Base-by-base conservation (phyloP, 1,140 invertebrate species). In the Diorhabda carinulata region DNA sequence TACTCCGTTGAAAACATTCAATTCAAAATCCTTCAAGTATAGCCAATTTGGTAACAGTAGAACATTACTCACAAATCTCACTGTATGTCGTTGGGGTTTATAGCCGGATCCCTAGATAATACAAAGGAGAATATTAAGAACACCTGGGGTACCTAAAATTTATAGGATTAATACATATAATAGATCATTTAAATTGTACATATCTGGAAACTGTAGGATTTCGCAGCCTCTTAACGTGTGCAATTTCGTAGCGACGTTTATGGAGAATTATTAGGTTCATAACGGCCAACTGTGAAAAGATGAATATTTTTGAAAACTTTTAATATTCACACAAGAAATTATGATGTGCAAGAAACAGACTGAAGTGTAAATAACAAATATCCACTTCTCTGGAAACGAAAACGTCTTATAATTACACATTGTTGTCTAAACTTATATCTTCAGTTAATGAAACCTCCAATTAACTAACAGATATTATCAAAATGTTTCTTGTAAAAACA, bases 101-200 rank as follows among this genome's bases (percentile, higher is more conserved):
- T 52, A n/a, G 6, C 3, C 47, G n/a, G n/a, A 52, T 52, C 47
- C 47, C 47, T 52, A 52, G 47, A 52, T n/a, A 52, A 52, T 52
- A 52, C 47, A 52, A 52, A 6, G 47, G 47, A 8, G 47, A 52
- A 52, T 52, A 52, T 52, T 52, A 52, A 52, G 47, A n/a, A 52
- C 47, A 52, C 47, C 47, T 52, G 47, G 47, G 47, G 47, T n/a
- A 52, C 47, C 47, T 52, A n/a, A 52, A 52, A 52, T 52, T 52
- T 52, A 52, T 52, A 52, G 47, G 47, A 52, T 52, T 52, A 52
- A 52, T 52, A 52, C 47, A 52, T 52, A 52, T 52, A 52, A 52
- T 52, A 52, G 6, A 52, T 52, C 47, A 52, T 52, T 52, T 52
- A 52, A 52, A 52, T 52, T 52, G 47, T 52, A 52, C 47, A 52